These are phyloP conservation scores for Epinotia ramella DNA, from an alignment of 2,888 invertebrate genomes.

Conservation along the genomic window DNA sequence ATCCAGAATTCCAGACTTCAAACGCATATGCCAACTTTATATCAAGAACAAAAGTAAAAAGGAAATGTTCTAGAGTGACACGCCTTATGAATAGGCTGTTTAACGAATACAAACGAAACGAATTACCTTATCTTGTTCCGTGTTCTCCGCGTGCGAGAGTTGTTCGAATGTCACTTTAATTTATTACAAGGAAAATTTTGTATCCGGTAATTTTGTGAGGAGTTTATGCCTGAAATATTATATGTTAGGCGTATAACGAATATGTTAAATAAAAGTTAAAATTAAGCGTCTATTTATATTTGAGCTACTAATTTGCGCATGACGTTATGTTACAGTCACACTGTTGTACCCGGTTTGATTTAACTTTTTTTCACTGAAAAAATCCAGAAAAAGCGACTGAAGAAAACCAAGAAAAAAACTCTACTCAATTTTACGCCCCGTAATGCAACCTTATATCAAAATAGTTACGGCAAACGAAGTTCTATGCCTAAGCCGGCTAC, in stretches of 20 bases:
- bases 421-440: no score
- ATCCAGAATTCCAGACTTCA: neutral
- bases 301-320: no score
- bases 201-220: slow-evolving; percentile 14
- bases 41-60: slow-evolving; percentile 18
- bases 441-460: no score
- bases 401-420: no score
- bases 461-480: no score
- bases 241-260: neutral
- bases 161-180: slow-evolving; percentile 1
- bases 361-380: no score
- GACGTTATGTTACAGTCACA: no score
- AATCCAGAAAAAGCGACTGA: no score
- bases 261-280: neutral
- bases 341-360: no score
- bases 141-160: slow-evolving; percentile 10
- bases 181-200: slow-evolving; percentile 29
- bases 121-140: slow-evolving; percentile 7
- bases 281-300: neutral
- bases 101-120: slow-evolving; percentile 25
- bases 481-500: no score
- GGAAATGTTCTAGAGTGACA: slow-evolving; percentile 18
- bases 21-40: slow-evolving; percentile 12
- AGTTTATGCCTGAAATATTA: slow-evolving; percentile 9
- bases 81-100: slow-evolving; percentile 23